A percentile compares a stretch with the other conserved stretches of the same genome.
phyloP scores from a whole-genome alignment of 2,113 vertebrate species.

The Ammodytes marinus region DNA sequence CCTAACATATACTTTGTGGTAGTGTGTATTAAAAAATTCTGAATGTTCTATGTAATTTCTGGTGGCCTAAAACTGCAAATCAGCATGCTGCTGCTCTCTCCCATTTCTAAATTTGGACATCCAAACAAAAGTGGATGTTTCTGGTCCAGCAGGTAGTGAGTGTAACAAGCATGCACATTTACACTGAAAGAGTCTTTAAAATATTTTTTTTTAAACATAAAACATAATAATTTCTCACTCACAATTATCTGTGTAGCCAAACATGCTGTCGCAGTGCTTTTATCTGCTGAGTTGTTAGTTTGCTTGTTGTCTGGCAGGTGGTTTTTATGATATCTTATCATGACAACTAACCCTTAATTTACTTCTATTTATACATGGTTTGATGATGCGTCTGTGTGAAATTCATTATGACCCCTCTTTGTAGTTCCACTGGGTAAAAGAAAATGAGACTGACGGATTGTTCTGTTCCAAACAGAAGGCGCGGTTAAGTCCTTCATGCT shows the following conservation, averaged over 20 bases:
- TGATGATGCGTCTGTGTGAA: slow-evolving; percentile 20
- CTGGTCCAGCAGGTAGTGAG: slow-evolving; percentile 79
- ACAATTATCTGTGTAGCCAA: not conserved
- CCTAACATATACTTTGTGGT: slow-evolving; percentile 85
- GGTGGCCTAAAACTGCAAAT: slow-evolving; percentile 84
- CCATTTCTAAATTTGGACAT: slow-evolving; percentile 79
- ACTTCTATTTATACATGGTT: not conserved
- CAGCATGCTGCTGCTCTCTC: slow-evolving; percentile 77
- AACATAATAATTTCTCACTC: not conserved
- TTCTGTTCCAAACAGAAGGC: slow-evolving; percentile 22
- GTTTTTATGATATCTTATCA: not conserved
- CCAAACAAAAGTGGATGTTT: slow-evolving; percentile 75
- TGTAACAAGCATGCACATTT: slow-evolving; percentile 19
- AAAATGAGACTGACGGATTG: slow-evolving; percentile 13
- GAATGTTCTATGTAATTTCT: slow-evolving; percentile 85
- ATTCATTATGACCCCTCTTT: slow-evolving; percentile 13
- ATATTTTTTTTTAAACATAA: not conserved
- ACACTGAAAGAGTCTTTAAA: slow-evolving; percentile 1
- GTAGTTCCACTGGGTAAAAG: not conserved
- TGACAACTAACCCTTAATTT: not conserved
- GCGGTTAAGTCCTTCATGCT: slow-evolving; percentile 3
- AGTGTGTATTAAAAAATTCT: slow-evolving; percentile 83
- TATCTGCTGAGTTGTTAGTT: not conserved
- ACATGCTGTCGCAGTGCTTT: slow-evolving; percentile 1
- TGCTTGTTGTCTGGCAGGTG: slow-evolving; percentile 10